A percentile compares a stretch with the other conserved stretches of the same genome.
These are phyloP conservation scores for Sinocyclocheilus rhinocerous DNA, from an alignment of 2,113 vertebrate genomes.

Conservation along the genomic window DNA sequence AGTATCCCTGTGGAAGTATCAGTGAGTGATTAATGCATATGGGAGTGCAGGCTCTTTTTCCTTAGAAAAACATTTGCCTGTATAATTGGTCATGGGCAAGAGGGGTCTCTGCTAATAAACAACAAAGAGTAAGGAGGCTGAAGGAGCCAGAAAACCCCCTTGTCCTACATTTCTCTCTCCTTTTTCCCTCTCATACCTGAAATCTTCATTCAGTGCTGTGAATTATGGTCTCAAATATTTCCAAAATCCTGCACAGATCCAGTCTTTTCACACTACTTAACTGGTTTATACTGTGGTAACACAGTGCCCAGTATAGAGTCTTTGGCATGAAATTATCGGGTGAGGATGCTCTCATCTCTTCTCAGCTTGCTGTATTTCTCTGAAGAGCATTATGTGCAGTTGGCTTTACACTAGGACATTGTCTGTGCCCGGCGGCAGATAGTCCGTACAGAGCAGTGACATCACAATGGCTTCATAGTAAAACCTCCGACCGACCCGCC, in stretches of 20 bases:
- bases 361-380: conserved; percentile 4
- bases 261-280: neutral
- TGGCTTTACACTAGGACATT: conserved; percentile 28
- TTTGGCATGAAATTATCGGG: conserved; percentile 9
- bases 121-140: conserved; percentile 40
- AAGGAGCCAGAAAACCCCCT: neutral
- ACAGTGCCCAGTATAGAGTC: neutral
- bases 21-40: conserved; percentile 24
- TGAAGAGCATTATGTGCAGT: conserved; percentile 23
- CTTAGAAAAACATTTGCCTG: conserved; percentile 57
- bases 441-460: conserved; percentile 33
- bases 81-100: conserved; percentile 58
- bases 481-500: conserved; percentile 23
- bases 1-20: conserved; percentile 16
- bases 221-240: neutral
- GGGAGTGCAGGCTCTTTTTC: conserved; percentile 54
- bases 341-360: conserved; percentile 10
- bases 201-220: neutral
- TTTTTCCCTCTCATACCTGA: neutral
- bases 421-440: neutral
- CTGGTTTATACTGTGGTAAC: neutral
- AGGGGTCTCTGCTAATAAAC: conserved; percentile 49
- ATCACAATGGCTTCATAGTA: conserved; percentile 39
- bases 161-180: neutral
- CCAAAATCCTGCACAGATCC: conserved; percentile 8